phyloP scores from a whole-genome alignment of 2,113 vertebrate species.

The Ondatra zibethicus region DNA sequence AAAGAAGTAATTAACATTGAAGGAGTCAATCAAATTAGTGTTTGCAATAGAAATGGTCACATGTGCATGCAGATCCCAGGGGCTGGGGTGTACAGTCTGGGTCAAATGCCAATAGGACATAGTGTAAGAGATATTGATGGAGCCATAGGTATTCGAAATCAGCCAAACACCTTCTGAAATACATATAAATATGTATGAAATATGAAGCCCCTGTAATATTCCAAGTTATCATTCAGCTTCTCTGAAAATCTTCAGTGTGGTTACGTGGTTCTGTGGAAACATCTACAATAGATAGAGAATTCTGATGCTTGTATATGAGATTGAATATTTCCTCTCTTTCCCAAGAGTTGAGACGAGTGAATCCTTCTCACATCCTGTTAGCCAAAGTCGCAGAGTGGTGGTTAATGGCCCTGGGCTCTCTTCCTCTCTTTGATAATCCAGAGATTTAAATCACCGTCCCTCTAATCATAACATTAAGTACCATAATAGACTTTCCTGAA shows the following conservation, averaged over 20 bases:
- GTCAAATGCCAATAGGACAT: no score
- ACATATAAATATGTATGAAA: background rate
- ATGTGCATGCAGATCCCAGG: background rate
- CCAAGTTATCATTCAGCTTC: background rate
- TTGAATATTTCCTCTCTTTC: conserved; percentile 79
- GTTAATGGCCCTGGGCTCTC: conserved; percentile 63
- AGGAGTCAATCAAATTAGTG: background rate
- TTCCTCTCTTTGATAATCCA: conserved; percentile 58
- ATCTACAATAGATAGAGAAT: conserved; percentile 61
- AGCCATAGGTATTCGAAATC: background rate
- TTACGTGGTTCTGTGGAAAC: conserved; percentile 66
- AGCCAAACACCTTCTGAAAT: background rate
- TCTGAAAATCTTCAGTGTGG: conserved; percentile 65
- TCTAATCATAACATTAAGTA: conserved; percentile 48
- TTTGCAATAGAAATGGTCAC: background rate
- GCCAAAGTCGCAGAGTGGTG: conserved; percentile 65
- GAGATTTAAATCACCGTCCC: conserved; percentile 58
- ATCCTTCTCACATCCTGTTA: conserved; percentile 61
- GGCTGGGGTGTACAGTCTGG: fast-evolving
- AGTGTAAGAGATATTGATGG: background rate
- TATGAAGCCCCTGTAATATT: background rate
- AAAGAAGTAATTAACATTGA: background rate
- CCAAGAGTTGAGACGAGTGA: conserved; percentile 68
- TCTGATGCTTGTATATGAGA: conserved; percentile 63
- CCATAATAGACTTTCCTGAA: conserved; percentile 56